These are phyloP conservation scores for Microchirus variegatus DNA, from an alignment of 2,797 vertebrate genomes.

Conservation along the genomic window DNA sequence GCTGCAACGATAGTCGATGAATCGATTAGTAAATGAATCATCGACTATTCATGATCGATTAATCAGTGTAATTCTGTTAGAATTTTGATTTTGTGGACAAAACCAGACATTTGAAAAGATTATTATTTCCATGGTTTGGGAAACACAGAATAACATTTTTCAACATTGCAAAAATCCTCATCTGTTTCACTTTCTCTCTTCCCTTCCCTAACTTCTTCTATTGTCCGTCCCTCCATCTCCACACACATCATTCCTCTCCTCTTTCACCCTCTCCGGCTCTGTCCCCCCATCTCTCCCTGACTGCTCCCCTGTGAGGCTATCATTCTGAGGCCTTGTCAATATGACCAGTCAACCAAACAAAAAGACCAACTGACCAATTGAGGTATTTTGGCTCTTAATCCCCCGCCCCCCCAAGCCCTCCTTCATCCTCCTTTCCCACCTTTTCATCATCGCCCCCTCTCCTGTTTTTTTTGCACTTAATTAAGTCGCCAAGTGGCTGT, in stretches of 20 bases:
- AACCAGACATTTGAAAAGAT: too few relatives aligned
- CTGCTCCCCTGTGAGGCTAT: constrained; percentile 86
- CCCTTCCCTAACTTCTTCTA: not conserved
- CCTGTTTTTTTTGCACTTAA: constrained; percentile 91
- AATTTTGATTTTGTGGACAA: too few relatives aligned
- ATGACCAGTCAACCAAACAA: constrained; percentile 90
- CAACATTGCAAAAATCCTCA: too few relatives aligned
- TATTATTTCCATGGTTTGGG: too few relatives aligned
- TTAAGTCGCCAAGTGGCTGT: constrained; percentile 99
- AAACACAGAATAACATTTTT: too few relatives aligned
- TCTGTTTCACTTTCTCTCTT: not conserved
- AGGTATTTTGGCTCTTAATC: constrained; percentile 86
- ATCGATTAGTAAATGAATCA: too few relatives aligned
- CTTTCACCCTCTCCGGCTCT: not conserved
- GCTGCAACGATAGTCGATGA: too few relatives aligned
- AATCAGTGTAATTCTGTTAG: too few relatives aligned
- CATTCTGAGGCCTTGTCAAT: constrained; percentile 92
- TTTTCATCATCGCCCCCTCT: constrained; percentile 38
- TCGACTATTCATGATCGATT: too few relatives aligned
- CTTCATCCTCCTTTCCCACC: constrained; percentile 13
- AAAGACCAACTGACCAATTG: constrained; percentile 85
- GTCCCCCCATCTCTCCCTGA: constrained; percentile 29
- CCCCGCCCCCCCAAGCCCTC: constrained; percentile 19
- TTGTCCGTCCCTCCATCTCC: not conserved
- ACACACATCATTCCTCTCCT: not conserved